Percentiles rank a stretch among this genome's conserved stretches.
Conservation (phyloP, 2,888 invertebrate genomes). For the Platycheirus rosarum region DNA sequence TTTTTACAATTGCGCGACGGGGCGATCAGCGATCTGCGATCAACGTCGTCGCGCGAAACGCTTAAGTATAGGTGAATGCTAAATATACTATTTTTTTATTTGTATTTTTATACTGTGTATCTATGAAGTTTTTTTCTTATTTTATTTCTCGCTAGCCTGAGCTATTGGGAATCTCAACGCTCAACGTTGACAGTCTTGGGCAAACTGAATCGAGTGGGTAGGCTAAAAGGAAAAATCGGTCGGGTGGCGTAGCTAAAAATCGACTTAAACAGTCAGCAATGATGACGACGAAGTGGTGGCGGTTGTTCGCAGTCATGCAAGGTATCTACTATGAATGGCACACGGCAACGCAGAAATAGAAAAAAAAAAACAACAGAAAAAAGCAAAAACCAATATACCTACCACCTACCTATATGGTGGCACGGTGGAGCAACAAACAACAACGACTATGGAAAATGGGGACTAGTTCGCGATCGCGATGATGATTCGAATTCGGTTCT, state of each 20-base stretch:
- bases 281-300: constrained; percentile 60
- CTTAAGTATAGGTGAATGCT: constrained; percentile 66
- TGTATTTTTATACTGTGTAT: constrained; percentile 34
- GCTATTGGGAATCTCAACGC: constrained; percentile 69
- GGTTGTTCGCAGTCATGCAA: constrained; percentile 60
- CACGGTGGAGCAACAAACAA: constrained; percentile 30
- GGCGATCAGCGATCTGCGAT: constrained; percentile 28
- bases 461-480: constrained; percentile 66
- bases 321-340: constrained; percentile 69
- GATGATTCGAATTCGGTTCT: constrained; percentile 58
- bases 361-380: constrained; percentile 6
- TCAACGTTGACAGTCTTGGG: constrained; percentile 72
- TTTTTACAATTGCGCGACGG: constrained; percentile 62
- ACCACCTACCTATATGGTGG: constrained; percentile 46
- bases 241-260: constrained; percentile 72
- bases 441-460: constrained; percentile 60
- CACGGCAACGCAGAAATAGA: constrained; percentile 69
- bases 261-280: constrained; percentile 65
- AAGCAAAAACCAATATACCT: constrained; percentile 33
- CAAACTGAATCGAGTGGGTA: constrained; percentile 73
- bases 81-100: constrained; percentile 49
- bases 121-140: no score
- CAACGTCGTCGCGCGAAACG: constrained; percentile 43
- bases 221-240: constrained; percentile 72
- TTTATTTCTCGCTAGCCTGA: constrained; percentile 35